A percentile compares a stretch with the other conserved stretches of the same genome.
These are phyloP conservation scores for Poecile montanus DNA, from an alignment of 2,797 vertebrate genomes.

Conservation along the genomic window DNA sequence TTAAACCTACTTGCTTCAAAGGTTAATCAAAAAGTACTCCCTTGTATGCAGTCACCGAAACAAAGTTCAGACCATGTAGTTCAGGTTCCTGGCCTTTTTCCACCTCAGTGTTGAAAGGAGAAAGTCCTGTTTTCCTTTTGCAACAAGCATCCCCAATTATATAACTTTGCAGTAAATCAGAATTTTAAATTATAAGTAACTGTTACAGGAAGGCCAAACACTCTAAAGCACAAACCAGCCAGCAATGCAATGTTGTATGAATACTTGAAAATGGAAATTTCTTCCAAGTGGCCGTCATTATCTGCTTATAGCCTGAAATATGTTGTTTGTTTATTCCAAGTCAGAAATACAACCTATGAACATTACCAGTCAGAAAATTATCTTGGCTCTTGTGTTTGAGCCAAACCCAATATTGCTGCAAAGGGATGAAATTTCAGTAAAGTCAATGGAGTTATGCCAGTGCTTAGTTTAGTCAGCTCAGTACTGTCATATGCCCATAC, in stretches of 20 bases:
- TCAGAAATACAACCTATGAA: conserved; percentile 23
- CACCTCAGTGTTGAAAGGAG: background rate
- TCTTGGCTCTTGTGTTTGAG: conserved; percentile 23
- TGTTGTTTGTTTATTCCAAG: conserved; percentile 5
- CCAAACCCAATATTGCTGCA: conserved; percentile 26
- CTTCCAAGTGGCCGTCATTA: background rate
- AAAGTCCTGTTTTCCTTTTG: background rate
- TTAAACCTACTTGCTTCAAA: background rate
- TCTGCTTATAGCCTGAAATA: conserved; percentile 26
- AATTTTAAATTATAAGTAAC: background rate
- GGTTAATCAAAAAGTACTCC: background rate
- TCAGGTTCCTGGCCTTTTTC: background rate
- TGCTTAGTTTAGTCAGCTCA: conserved; percentile 30
- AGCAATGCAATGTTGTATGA: background rate
- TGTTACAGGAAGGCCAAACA: background rate
- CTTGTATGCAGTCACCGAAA: background rate
- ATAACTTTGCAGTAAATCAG: background rate
- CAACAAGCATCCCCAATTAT: background rate
- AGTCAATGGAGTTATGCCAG: conserved; percentile 37
- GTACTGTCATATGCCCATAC: background rate
- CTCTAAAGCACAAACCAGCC: background rate
- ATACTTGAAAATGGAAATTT: background rate
- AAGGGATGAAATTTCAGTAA: conserved; percentile 67
- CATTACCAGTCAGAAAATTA: conserved; percentile 31
- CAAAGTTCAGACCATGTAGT: background rate